Evolutionary conservation across 2,797 vertebrate genomes (phyloP).

Genomic region (Gambusia yucatana): DNA sequence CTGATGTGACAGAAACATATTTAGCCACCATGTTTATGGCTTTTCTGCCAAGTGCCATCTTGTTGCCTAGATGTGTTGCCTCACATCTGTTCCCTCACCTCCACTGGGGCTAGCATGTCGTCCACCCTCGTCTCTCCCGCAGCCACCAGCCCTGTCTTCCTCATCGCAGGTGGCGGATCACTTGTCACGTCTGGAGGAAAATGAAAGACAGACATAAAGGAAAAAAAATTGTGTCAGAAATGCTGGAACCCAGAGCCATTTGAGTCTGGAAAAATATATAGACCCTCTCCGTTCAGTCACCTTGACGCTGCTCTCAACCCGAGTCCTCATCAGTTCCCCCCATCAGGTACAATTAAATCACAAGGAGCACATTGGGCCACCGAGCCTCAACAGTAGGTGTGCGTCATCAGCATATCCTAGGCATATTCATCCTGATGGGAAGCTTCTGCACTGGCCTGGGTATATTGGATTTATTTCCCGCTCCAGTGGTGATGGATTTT

Average conservation of each 20-base stretch:
- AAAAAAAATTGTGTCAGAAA: background rate
- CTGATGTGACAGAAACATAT: conserved; percentile 61
- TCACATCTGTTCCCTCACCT: conserved; percentile 66
- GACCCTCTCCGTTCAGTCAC: conserved; percentile 26
- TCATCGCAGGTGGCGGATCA: conserved; percentile 31
- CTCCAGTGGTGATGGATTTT: conserved; percentile 64
- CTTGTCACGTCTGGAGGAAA: conserved; percentile 44
- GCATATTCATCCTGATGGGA: conserved; percentile 54
- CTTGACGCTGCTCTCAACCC: conserved; percentile 36
- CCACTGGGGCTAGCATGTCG: conserved; percentile 29
- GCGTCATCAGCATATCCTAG: conserved; percentile 50
- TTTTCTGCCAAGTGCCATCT: conserved; percentile 64
- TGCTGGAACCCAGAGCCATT: conserved; percentile 1
- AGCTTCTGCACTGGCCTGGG: conserved; percentile 36
- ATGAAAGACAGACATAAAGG: conserved; percentile 8
- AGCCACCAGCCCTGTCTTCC: conserved; percentile 10
- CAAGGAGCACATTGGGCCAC: background rate
- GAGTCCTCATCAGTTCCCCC: background rate
- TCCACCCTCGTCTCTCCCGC: conserved; percentile 5
- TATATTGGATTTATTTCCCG: conserved; percentile 65
- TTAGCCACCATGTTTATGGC: conserved; percentile 61
- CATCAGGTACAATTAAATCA: conserved; percentile 51
- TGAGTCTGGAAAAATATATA: conserved; percentile 28
- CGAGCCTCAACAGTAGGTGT: conserved; percentile 15
- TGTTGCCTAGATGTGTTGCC: conserved; percentile 15